Base-by-base conservation (phyloP, 2,888 invertebrate species). In the Meteorus cinctellus region DNA sequence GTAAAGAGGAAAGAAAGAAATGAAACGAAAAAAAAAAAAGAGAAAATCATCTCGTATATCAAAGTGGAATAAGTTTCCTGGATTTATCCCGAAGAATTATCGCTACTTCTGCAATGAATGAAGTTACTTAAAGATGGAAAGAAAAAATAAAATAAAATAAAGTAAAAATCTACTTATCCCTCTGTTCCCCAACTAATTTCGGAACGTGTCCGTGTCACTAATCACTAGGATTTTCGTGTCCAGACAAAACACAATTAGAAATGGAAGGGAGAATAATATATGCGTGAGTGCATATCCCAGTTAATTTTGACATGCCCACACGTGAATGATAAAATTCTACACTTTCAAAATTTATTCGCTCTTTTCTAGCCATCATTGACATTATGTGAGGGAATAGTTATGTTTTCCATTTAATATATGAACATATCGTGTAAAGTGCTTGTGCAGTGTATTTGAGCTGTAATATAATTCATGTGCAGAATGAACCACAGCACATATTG, bases 161-260 rank as follows among this genome's bases (percentile, higher is more conserved):
- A 74, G 77, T 78, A 73, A 67, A 68, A 78, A 67, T 74, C 68
- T 55, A 65, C 68, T 59, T 29, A 63, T 63, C 31, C 16, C 31
- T n/a, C 16, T 29, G 62, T 12, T 29, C 59, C 65, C 73, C 73
- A 76, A 78, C 59, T 74, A 70, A 74, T 45, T 51, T 51, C 72
- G 45, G 77, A 77, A 79, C 82, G 82, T 81, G 81, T 78, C 75
- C 45, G 60, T 71, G 71, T 77, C 77, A 77, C 70, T 80, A 80
- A 82, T 81, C 81, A 78, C 70, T 10, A 76, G 80, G 80, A 81
- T 81, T 81, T 79, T 74, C 63, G 65, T 19, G 72, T 74, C 75
- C 72, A 79, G 78, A 81, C 79, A 78, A 78, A 81, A 81, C 75
- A 81, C 79, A 81, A 81, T 81, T 82, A 81, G 77, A 63, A 51